Base-by-base conservation (phyloP, 1,140 invertebrate species). In the Triops cancriformis region DNA sequence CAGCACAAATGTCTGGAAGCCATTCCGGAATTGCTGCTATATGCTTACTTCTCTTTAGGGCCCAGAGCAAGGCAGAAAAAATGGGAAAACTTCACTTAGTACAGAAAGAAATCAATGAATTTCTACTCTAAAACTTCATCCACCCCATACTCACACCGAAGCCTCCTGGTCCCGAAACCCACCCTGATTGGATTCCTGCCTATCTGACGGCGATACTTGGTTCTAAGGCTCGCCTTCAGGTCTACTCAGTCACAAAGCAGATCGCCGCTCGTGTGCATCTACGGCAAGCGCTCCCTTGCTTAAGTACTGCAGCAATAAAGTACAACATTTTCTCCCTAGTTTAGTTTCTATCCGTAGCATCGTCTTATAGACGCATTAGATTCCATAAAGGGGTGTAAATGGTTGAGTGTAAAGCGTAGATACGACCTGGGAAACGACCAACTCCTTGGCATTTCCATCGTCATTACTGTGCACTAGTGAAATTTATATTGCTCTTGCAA, bases 51-150 rank as follows among this genome's bases (percentile, higher is more conserved):
- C 18, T 6, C 51, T 64, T 64, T 23, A n/a, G 6, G 6, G 31
- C 31, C 31, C 31, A 37, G 31, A n/a, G 2, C 31, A 37, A 37
- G 31, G 7, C 31, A 0, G 23, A 64, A 64, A 64, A 51, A 64
- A 64, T n/a, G 18, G 51, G 23, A 64, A 64, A 18, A 64, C 23
- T n/a, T 64, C 14, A n/a, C 18, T 23, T 18, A 64, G 11, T 14
- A 37, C 31, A 37, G 18, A 64, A 64, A 64, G 51, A 64, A 64
- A 64, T 64, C 51, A 64, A 64, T 64, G 51, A 64, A 64, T 64
- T 64, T 64, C 51, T 64, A 23, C 51, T 23, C 18, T 64, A 64
- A 64, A 64, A 64, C 14, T 64, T 64, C 23, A 6, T 6, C 23
- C 51, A 6, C 5, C 31, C 31, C 31, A 37, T 7, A 37, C 31